A percentile compares a stretch with the other conserved stretches of the same genome.
These are phyloP conservation scores for Neodontobutis hainanensis DNA, from an alignment of 2,113 vertebrate species.

Conservation along the genomic window DNA sequence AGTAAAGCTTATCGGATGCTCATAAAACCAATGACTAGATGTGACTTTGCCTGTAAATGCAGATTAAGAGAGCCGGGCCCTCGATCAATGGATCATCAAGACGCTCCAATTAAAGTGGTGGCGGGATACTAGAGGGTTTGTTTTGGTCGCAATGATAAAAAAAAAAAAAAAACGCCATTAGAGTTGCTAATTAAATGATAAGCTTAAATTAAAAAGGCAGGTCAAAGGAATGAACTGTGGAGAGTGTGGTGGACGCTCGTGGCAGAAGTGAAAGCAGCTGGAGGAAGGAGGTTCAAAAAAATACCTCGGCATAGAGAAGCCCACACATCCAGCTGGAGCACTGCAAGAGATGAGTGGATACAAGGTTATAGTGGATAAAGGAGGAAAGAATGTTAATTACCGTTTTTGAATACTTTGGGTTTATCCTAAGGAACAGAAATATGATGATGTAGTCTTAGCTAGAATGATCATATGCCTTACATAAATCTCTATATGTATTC, in stretches of 20 bases:
- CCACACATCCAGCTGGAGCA: background rate
- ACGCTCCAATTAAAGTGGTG: slow-evolving; percentile 57
- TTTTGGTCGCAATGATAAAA: slow-evolving; percentile 51
- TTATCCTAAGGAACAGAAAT: no score
- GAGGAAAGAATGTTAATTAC: background rate
- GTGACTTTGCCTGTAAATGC: slow-evolving; percentile 51
- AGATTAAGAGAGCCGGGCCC: slow-evolving; percentile 42
- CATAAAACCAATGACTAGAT: slow-evolving; percentile 52
- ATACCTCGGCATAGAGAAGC: background rate
- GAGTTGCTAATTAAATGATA: slow-evolving; percentile 79
- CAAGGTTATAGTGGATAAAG: no score
- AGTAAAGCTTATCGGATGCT: slow-evolving; percentile 49
- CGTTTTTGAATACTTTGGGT: no score
- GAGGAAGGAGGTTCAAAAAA: background rate
- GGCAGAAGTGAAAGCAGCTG: background rate
- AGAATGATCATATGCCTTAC: no score
- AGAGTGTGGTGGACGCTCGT: slow-evolving; percentile 11
- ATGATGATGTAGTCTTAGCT: no score
- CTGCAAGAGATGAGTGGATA: no score
- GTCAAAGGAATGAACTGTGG: slow-evolving; percentile 43
- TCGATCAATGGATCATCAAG: slow-evolving; percentile 68
- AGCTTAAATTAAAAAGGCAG: slow-evolving; percentile 68
- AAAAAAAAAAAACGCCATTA: slow-evolving; percentile 67
- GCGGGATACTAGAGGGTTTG: slow-evolving; percentile 39
- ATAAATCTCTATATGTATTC: no score